Base-by-base conservation (phyloP, 1,140 invertebrate species). In the Phenacoccus solenopsis region DNA sequence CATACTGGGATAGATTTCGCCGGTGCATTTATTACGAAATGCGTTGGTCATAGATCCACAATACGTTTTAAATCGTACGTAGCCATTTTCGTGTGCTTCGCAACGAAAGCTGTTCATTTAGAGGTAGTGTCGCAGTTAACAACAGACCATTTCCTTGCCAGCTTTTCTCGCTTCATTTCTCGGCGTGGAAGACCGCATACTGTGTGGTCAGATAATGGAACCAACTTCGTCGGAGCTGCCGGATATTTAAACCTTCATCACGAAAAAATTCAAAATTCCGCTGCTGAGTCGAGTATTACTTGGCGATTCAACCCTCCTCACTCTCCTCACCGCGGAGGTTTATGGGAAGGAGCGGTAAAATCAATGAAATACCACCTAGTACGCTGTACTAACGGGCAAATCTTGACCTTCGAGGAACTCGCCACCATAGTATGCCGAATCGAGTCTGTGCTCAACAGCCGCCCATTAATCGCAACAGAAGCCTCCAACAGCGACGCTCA, bases 61-160 rank as follows among this genome's bases (percentile, higher is more conserved):
- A 73, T 73, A 12, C 69, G 59, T 16, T 22, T 74, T 5, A 82
- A 82, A 70, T 75, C 73, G 0, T 82, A 80, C 70, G 64, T 81
- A 7, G 76, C 73, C 20, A 1, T 82, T 4, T 82, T 82, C 69
- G 75, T 81, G 5, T 82, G 80, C 68, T 77, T 81, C 22, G 56
- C 73, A 1, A 79, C 78, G 0, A 76, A 75, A 56, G 81, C 78
- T 1, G 70, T 81, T 20, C 80, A 81, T 70, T 70, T 83, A 16
- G 80, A 82, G 71, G 22, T 80, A 0, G 79, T 81, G 0, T 74
- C 74, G 0, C 73, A 78, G 71, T 57, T 82, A 5, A 73, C 77
- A 1, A 76, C 80, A 0, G 75, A 79, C 38, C 72, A 73, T 1
- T 81, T 82, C 67, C 68, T 81, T 1, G 72, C 76, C 7, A 74